Evolutionary conservation across 1,140 invertebrate species (phyloP), one percentile per base, ranked within the genome.

Genomic region (Xylocopa sonorina): DNA sequence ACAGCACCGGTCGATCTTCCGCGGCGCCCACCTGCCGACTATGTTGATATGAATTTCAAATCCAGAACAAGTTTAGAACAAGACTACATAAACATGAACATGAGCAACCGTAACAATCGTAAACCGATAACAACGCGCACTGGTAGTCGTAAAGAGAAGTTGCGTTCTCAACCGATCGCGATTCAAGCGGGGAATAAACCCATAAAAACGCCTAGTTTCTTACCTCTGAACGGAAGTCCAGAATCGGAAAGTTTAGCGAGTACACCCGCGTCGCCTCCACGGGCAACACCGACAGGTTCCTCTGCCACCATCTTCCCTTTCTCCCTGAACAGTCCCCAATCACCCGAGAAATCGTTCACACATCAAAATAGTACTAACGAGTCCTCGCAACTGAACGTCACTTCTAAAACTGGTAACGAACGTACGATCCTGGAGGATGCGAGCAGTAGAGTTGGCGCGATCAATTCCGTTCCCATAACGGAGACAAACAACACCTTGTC

Each of bases 31-130:
- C 91, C 91, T 1, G 94, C 95, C 29, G 94, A 94, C 48, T 95
- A 95, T 82, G 94, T 95, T 2, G 94, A 95, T 77, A 95, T 95
- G 95, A 92, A 93, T 0, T 94, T 92, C 43, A 93, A 92, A 73
- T 62, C 87, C 0, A 89, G 91, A 63, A 87, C 85, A 29, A 89
- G 71, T 51, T 71, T 90, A 14, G 91, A 93, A 55, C 91, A 92
- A 60, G 91, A 93, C 29, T 93, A 93, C 38, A 93, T 93, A 72
- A 93, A 93, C 64, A 92, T 93, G 91, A 92, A 86, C 66, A 89
- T 90, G 82, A 88, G 82, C 78, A 67, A 84, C 83, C 87, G 79
- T n/a, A 78, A 82, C 34, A 85, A 83, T 21, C 78, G 85, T 51
- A 82, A 84, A 68, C 0, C 27, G 48, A 78, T 71, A 43, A 82